A percentile compares a stretch with the other conserved stretches of the same genome.
These are phyloP conservation scores for Danaus chrysippus DNA, from an alignment of 2,888 invertebrate genomes.

Conservation along the genomic window DNA sequence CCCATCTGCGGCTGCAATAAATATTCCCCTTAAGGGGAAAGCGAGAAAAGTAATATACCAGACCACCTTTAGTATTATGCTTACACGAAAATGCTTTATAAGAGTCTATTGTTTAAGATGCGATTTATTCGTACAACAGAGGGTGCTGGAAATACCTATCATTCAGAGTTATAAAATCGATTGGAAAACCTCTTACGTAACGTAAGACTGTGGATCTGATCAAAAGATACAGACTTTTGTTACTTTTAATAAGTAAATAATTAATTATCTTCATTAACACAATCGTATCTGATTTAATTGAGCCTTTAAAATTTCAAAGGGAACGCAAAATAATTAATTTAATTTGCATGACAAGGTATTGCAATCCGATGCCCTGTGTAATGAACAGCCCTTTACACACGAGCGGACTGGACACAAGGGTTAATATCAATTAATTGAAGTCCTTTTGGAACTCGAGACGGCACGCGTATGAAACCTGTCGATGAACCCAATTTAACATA, in stretches of 20 bases:
- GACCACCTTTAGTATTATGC: conserved; percentile 24
- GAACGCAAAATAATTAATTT: conserved; percentile 22
- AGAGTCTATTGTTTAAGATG: conserved; percentile 18
- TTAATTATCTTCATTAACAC: neutral
- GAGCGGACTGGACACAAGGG: conserved; percentile 47
- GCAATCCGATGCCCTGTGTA: conserved; percentile 54
- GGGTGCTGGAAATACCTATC: no score
- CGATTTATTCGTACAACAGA: neutral
- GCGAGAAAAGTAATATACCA: conserved; percentile 25
- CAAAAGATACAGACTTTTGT: no score
- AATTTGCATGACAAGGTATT: conserved; percentile 31
- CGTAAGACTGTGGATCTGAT: no score
- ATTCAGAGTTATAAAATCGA: no score
- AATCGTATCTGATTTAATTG: neutral
- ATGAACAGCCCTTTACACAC: conserved; percentile 49
- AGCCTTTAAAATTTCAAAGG: neutral
- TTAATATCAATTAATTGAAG: conserved; percentile 72
- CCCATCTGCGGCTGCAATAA: conserved; percentile 21
- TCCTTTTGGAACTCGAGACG: conserved; percentile 49
- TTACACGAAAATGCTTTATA: conserved; percentile 32
- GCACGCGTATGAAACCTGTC: conserved; percentile 60
- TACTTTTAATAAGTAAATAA: neutral
- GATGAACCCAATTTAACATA: conserved; percentile 55
- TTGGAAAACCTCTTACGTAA: no score
- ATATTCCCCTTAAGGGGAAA: conserved; percentile 17